phyloP scores from a whole-genome alignment of 2,797 vertebrate species.

The Merluccius polli region DNA sequence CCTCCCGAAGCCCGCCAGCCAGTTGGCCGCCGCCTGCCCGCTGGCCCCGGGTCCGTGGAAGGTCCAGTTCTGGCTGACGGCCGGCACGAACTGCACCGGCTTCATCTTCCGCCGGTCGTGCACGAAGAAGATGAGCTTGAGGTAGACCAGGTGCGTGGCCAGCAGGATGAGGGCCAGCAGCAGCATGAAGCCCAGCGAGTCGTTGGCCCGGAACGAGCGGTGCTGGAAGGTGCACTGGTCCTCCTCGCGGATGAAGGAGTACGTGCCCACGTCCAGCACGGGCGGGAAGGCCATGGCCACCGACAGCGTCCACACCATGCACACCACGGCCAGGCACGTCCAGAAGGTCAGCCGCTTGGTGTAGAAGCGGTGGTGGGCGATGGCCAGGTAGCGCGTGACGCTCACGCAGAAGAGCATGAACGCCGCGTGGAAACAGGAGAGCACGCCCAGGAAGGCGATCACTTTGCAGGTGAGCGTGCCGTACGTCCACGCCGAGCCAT shows the following conservation, averaged over 20 bases:
- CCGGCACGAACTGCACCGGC: constrained; percentile 99
- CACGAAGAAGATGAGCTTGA: constrained; percentile 99
- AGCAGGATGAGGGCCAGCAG: constrained; percentile 97
- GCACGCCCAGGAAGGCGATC: constrained; percentile 98
- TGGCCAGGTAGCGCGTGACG: constrained; percentile 97
- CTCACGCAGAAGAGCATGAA: constrained; percentile 99
- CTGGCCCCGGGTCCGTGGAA: constrained; percentile 98
- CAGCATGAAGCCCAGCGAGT: constrained; percentile 99
- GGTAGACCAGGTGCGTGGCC: constrained; percentile 99
- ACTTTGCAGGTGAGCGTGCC: constrained; percentile 98
- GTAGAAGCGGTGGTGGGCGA: constrained; percentile 98
- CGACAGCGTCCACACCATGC: constrained; percentile 99
- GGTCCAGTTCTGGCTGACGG: constrained; percentile 99
- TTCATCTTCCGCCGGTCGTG: constrained; percentile 99
- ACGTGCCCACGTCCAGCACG: constrained; percentile 97
- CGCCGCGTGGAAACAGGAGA: constrained; percentile 98
- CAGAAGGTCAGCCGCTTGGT: constrained; percentile 98
- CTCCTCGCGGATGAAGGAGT: constrained; percentile 98
- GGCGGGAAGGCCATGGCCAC: constrained; percentile 99
- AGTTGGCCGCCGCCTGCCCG: constrained; percentile 97
- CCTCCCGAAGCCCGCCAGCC: constrained; percentile 97
- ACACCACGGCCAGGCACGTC: constrained; percentile 98
- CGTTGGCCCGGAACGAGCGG: constrained; percentile 96
- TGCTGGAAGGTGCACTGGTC: constrained; percentile 99
- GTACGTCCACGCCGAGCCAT: constrained; percentile 96